Percentiles rank a stretch among this genome's conserved stretches.
Conservation (phyloP, 2,888 invertebrate genomes). For the Thereva nobilitata region DNA sequence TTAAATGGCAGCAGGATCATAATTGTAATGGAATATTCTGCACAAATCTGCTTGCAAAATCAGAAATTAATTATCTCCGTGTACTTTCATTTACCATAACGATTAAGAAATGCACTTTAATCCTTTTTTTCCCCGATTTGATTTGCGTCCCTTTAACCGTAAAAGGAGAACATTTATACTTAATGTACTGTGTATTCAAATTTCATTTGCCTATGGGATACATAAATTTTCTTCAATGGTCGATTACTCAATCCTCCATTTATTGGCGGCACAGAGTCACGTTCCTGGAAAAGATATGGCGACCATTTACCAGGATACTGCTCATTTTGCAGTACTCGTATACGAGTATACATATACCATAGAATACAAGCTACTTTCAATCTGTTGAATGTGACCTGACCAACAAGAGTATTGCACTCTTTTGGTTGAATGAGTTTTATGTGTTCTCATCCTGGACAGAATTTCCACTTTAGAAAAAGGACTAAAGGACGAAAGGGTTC, state of each 20-base stretch:
- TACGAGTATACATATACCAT: constrained; percentile 9
- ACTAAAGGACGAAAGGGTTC: too few relatives aligned
- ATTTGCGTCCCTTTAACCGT: constrained; percentile 11
- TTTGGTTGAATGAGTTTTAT: neutral
- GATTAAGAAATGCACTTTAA: too few relatives aligned
- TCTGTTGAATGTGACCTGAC: constrained; percentile 16
- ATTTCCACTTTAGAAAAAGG: neutral
- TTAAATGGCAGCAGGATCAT: too few relatives aligned
- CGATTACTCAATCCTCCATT: constrained; percentile 24
- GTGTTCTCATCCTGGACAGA: neutral
- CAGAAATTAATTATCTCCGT: too few relatives aligned
- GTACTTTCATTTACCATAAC: too few relatives aligned
- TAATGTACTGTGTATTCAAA: constrained; percentile 14
- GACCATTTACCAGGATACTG: too few relatives aligned
- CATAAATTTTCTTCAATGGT: constrained; percentile 17
- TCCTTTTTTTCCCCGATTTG: neutral
- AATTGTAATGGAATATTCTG: too few relatives aligned
- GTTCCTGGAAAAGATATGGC: neutral
- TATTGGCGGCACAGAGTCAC: constrained; percentile 19
- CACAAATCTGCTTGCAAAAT: too few relatives aligned
- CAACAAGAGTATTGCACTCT: neutral
- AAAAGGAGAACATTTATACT: neutral
- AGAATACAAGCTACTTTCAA: neutral
- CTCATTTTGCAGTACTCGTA: neutral
- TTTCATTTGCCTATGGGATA: constrained; percentile 6